These are phyloP conservation scores for Cataglyphis rosenhaueri DNA, from an alignment of 2,888 invertebrate species.

Conservation along the genomic window DNA sequence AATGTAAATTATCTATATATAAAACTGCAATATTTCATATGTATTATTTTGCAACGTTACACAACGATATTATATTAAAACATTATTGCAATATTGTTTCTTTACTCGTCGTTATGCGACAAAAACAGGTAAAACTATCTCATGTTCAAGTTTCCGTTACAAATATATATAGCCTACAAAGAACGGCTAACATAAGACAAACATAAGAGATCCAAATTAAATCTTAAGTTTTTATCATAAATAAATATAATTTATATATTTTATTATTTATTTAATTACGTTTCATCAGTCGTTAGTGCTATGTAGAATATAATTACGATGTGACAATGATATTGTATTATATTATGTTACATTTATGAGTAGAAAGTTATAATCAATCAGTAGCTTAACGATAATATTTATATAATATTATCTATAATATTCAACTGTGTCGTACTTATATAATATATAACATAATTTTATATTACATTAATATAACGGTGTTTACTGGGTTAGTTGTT, in stretches of 20 bases:
- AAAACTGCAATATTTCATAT: not conserved
- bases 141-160: not conserved
- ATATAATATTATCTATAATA: too few relatives aligned
- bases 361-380: too few relatives aligned
- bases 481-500: constrained; percentile 12
- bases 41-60: not conserved
- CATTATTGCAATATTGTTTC: not conserved
- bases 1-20: not conserved
- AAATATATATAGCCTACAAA: not conserved
- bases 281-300: not conserved
- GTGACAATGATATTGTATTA: not conserved
- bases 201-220: not conserved
- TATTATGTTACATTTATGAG: not conserved
- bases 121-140: not conserved
- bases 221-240: not conserved
- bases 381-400: too few relatives aligned
- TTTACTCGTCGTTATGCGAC: not conserved
- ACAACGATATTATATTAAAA: not conserved
- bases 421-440: not conserved
- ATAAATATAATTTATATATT: not conserved
- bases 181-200: not conserved
- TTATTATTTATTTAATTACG: not conserved
- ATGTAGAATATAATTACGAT: not conserved
- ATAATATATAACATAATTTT: too few relatives aligned
- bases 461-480: not conserved